A percentile compares a stretch with the other conserved stretches of the same genome.
Conservation (phyloP, 1,140 invertebrate genomes). For the Drosophila orosa region DNA sequence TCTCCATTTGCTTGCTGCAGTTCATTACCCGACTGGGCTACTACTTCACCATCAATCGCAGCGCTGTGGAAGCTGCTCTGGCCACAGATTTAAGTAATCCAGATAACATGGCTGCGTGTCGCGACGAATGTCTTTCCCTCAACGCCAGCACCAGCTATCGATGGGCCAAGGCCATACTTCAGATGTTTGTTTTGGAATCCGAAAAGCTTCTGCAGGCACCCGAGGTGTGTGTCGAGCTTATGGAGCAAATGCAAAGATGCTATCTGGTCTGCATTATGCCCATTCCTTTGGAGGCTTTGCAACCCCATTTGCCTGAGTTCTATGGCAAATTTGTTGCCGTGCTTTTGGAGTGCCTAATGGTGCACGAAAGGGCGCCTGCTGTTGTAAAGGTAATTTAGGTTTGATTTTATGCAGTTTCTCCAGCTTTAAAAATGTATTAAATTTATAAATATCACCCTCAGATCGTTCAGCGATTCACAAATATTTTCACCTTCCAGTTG, state of each 20-base stretch:
- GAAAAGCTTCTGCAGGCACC: constrained; percentile 54
- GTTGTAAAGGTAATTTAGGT: constrained; percentile 34
- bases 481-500: constrained; percentile 50
- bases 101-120: constrained; percentile 26
- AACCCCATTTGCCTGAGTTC: constrained; percentile 52
- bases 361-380: constrained; percentile 20
- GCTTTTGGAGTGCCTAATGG: constrained; percentile 43
- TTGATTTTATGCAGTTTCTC: neutral
- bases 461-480: constrained; percentile 49
- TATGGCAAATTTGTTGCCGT: constrained; percentile 60
- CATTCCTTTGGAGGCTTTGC: constrained; percentile 55
- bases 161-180: constrained; percentile 62
- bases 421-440: neutral
- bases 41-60: constrained; percentile 61
- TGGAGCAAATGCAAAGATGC: constrained; percentile 51
- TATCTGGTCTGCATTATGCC: constrained; percentile 66
- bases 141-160: constrained; percentile 61
- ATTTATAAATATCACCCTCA: constrained; percentile 8
- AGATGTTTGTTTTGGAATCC: constrained; percentile 68
- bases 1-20: constrained; percentile 54
- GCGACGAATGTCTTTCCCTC: constrained; percentile 37
- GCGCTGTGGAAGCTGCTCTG: constrained; percentile 36
- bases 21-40: constrained; percentile 59
- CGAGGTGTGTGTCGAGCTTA: constrained; percentile 27
- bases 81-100: constrained; percentile 34